Percentiles rank a stretch among this genome's conserved stretches.
These are phyloP conservation scores for Brachymystax lenok DNA, from an alignment of 2,797 vertebrate genomes.

Conservation along the genomic window DNA sequence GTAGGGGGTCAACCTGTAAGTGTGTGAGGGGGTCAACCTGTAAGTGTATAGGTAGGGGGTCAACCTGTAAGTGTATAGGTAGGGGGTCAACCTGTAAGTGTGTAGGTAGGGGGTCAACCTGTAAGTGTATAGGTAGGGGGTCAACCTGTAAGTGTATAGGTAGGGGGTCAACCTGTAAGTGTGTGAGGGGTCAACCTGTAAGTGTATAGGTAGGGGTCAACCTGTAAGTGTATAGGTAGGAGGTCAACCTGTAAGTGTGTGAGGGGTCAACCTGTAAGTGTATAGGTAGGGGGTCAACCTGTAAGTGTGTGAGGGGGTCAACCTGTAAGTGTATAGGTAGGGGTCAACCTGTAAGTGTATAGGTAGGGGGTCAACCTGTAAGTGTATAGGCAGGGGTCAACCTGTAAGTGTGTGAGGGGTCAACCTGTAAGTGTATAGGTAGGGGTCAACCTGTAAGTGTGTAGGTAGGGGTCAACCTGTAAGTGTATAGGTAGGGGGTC, in stretches of 20 bases:
- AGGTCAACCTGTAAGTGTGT: background rate
- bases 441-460: constrained; percentile 4
- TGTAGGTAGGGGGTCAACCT: background rate
- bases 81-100: background rate
- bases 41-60: constrained; percentile 67
- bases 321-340: constrained; percentile 14
- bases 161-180: background rate
- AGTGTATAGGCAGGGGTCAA: constrained; percentile 52
- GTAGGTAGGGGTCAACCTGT: background rate
- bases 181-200: background rate
- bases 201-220: background rate
- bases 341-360: background rate
- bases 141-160: too few relatives aligned
- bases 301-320: background rate
- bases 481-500: background rate
- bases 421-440: too few relatives aligned
- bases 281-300: too few relatives aligned
- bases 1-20: background rate
- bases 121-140: too few relatives aligned
- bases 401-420: constrained; percentile 9
- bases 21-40: constrained; percentile 36
- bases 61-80: too few relatives aligned
- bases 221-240: constrained; percentile 9
- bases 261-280: background rate
- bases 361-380: constrained; percentile 53